A percentile compares a stretch with the other conserved stretches of the same genome.
Conservation (phyloP, 2,888 invertebrate genomes). For the Lithodes maja region DNA sequence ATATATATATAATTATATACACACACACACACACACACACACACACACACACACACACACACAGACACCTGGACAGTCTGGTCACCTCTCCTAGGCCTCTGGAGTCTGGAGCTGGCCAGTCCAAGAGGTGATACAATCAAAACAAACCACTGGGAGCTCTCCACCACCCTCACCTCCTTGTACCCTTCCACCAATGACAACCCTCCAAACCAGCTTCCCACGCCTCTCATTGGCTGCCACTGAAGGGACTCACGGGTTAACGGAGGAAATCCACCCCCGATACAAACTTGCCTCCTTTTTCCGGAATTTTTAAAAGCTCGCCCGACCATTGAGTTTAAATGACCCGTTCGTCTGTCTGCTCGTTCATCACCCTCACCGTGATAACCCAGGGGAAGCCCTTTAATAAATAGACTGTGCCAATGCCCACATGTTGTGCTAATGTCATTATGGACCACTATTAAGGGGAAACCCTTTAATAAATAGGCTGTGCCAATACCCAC, state of each 20-base stretch:
- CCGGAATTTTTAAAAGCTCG: slow-evolving; percentile 14
- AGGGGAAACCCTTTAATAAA: no score
- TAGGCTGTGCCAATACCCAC: no score
- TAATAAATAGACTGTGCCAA: no score
- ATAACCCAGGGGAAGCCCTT: neutral
- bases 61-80: neutral
- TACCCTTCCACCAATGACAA: neutral
- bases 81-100: slow-evolving; percentile 4
- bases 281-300: slow-evolving; percentile 6
- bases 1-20: no score
- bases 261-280: neutral
- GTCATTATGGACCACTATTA: no score
- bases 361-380: slow-evolving; percentile 1
- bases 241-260: neutral
- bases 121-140: slow-evolving; percentile 1
- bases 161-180: neutral
- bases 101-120: neutral
- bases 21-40: no score
- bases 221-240: neutral
- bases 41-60: neutral
- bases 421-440: no score
- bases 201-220: neutral
- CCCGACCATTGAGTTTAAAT: slow-evolving; percentile 8
- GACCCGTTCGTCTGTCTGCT: slow-evolving; percentile 11
- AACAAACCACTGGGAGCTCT: neutral